These are phyloP conservation scores for Botrylloides violaceus DNA, from an alignment of 23 tunicate species.

Conservation along the genomic window DNA sequence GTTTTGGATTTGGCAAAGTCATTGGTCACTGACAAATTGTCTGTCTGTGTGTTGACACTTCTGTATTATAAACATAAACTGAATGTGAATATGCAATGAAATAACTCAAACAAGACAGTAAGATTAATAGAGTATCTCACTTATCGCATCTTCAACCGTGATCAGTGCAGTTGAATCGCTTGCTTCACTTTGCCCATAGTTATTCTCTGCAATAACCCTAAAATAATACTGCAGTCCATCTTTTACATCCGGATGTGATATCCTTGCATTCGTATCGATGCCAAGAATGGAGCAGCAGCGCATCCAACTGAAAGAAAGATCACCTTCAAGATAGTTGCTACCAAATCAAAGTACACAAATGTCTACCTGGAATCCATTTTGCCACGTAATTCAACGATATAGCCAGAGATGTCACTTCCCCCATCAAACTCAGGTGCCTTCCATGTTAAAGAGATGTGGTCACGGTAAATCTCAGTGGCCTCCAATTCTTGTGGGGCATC, in stretches of 20 bases:
- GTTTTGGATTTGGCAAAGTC: no score
- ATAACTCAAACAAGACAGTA: no score
- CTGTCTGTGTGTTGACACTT: no score
- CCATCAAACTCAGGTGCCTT: constrained; percentile 28
- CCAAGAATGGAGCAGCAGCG: background rate
- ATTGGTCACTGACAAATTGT: no score
- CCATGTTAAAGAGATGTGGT: constrained; percentile 22
- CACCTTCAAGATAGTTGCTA: background rate
- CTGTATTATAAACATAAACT: no score
- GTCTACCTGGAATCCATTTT: constrained; percentile 21
- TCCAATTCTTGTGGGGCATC: constrained; percentile 5
- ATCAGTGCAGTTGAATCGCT: constrained; percentile 21
- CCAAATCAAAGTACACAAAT: background rate
- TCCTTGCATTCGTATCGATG: background rate
- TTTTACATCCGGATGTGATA: constrained; percentile 5
- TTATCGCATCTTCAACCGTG: constrained; percentile 27
- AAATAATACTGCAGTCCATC: constrained; percentile 30
- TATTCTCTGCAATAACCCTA: constrained; percentile 20
- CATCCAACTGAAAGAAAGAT: constrained; percentile 4
- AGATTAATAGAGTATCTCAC: background rate
- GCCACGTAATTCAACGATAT: constrained; percentile 19
- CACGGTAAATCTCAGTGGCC: background rate
- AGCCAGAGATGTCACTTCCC: constrained; percentile 19
- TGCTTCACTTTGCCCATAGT: constrained; percentile 19
- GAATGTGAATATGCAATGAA: no score